Conservation (phyloP, 2,113 vertebrate genomes). For the Sardina pilchardus region DNA sequence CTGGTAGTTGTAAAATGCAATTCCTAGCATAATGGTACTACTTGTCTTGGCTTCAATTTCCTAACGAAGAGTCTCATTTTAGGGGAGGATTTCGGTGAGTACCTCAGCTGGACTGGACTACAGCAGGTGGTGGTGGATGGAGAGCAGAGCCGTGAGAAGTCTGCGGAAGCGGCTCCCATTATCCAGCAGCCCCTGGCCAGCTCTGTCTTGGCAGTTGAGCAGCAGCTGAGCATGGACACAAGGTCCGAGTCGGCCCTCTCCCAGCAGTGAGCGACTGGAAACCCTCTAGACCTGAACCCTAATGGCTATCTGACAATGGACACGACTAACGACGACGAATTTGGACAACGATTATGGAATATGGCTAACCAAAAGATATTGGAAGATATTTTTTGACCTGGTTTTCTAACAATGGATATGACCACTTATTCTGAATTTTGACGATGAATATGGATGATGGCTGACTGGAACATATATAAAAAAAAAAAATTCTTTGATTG, state of each 20-base stretch:
- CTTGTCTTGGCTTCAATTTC: too few relatives aligned
- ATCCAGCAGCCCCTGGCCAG: slow-evolving; percentile 67
- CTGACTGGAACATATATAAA: too few relatives aligned
- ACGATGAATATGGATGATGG: too few relatives aligned
- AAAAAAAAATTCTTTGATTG: not conserved
- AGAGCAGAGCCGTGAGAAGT: slow-evolving; percentile 29
- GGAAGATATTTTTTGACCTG: not conserved
- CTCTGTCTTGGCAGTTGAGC: slow-evolving; percentile 53
- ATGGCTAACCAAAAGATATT: not conserved
- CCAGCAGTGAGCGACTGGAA: not conserved
- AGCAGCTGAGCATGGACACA: slow-evolving; percentile 19
- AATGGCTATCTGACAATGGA: not conserved
- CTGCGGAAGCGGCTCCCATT: slow-evolving; percentile 49
- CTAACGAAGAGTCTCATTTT: too few relatives aligned
- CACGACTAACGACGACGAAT: not conserved
- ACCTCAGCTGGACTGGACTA: slow-evolving; percentile 34
- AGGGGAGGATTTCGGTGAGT: too few relatives aligned
- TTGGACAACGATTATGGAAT: not conserved
- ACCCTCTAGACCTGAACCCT: not conserved
- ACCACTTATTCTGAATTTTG: too few relatives aligned
- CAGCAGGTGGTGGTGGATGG: slow-evolving; percentile 31
- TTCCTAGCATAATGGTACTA: too few relatives aligned
- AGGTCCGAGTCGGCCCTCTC: not conserved
- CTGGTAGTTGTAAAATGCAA: too few relatives aligned
- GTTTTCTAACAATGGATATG: too few relatives aligned